A percentile compares a stretch with the other conserved stretches of the same genome.
Conservation (phyloP, 2,113 vertebrate genomes). For the Coryphaenoides rupestris region DNA sequence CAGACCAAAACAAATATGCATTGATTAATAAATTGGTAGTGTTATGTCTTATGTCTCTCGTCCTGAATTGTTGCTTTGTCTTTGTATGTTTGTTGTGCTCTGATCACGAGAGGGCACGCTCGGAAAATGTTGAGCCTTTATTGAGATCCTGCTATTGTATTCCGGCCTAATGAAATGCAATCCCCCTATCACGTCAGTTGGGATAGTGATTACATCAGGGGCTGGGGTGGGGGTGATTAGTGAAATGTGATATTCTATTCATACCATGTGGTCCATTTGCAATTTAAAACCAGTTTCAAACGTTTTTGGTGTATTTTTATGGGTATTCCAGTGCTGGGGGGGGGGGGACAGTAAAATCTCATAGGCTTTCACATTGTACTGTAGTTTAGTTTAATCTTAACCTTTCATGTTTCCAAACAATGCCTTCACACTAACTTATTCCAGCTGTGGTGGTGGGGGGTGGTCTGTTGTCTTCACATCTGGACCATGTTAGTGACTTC, state of each 20-base stretch:
- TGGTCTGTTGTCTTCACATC: slow-evolving; percentile 62
- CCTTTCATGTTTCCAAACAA: slow-evolving; percentile 24
- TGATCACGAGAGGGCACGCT: slow-evolving; percentile 46
- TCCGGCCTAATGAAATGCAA: too few relatives aligned
- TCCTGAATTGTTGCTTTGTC: too few relatives aligned
- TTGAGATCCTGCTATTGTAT: background rate
- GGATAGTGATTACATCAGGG: background rate
- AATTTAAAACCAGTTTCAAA: too few relatives aligned
- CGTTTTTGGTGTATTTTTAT: too few relatives aligned
- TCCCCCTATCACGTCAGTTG: too few relatives aligned
- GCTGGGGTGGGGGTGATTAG: background rate
- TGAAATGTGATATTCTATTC: too few relatives aligned
- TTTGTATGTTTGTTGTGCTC: too few relatives aligned
- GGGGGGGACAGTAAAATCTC: background rate
- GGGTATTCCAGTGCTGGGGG: too few relatives aligned
- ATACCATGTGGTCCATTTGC: too few relatives aligned
- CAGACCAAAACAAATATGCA: background rate
- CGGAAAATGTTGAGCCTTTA: background rate
- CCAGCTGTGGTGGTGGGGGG: slow-evolving; percentile 51
- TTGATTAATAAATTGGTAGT: slow-evolving; percentile 30
- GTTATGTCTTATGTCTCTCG: too few relatives aligned
- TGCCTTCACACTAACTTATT: slow-evolving; percentile 26
- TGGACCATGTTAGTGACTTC: slow-evolving; percentile 74
- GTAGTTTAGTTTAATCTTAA: too few relatives aligned
- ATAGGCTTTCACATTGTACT: too few relatives aligned